These are phyloP conservation scores for Rhegmatorhina hoffmannsi DNA, from an alignment of 2,113 vertebrate genomes.

Conservation along the genomic window DNA sequence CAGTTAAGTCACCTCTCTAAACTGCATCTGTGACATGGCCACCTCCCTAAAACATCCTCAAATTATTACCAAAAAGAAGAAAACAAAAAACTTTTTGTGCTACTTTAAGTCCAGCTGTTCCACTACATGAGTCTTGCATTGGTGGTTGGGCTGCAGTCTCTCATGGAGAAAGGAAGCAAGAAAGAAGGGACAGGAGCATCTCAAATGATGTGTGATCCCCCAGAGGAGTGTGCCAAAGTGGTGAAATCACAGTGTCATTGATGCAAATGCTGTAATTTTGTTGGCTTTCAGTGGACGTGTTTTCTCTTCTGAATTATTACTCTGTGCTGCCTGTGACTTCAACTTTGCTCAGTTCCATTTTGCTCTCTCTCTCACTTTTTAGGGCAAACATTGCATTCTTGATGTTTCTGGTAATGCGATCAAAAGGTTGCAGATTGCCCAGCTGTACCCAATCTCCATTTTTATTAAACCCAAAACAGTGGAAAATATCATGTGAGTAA, in stretches of 20 bases:
- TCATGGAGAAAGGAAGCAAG: neutral
- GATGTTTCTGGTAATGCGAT: slow-evolving; percentile 99
- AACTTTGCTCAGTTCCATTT: neutral
- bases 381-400: slow-evolving; percentile 99
- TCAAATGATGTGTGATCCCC: neutral
- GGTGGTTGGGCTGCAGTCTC: neutral
- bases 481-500: slow-evolving; percentile 97
- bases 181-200: neutral
- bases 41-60: neutral
- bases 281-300: neutral
- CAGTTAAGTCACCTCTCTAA: neutral
- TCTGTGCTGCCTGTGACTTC: neutral
- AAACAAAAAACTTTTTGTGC: neutral
- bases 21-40: neutral
- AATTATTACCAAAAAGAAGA: neutral
- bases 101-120: neutral
- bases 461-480: slow-evolving; percentile 98
- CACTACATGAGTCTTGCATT: neutral
- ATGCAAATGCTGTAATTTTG: neutral
- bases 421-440: slow-evolving; percentile 95
- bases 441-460: slow-evolving; percentile 92
- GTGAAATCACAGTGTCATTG: neutral
- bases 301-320: neutral
- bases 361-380: slow-evolving; percentile 31
- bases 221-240: neutral